Percentiles rank a stretch among this genome's conserved stretches.
phyloP scores from a whole-genome alignment of 2,797 vertebrate species.

The Pyrrhura leucotis region DNA sequence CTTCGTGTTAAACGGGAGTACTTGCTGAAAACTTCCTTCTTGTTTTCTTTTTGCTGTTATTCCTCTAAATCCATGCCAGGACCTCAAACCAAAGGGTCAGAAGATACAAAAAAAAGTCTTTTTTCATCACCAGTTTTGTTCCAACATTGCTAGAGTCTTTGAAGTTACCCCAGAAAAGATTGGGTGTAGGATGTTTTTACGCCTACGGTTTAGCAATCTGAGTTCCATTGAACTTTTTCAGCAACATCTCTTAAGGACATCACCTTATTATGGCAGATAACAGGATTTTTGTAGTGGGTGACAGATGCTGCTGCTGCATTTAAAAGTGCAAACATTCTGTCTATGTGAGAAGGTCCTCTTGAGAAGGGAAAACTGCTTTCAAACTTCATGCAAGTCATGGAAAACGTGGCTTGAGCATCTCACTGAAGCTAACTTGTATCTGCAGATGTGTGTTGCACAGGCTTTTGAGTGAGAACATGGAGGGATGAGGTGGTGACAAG shows the following conservation, averaged over 20 bases:
- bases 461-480: background rate
- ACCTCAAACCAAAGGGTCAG: background rate
- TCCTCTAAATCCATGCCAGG: background rate
- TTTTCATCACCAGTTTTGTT: background rate
- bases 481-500: background rate
- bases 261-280: accelerated
- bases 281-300: background rate
- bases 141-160: background rate
- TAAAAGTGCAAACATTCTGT: background rate
- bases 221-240: background rate
- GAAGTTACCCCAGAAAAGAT: background rate
- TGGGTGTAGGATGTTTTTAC: background rate
- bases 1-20: background rate
- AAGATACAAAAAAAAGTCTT: background rate
- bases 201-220: background rate
- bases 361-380: background rate
- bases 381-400: background rate
- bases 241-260: accelerated
- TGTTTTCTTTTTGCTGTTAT: background rate
- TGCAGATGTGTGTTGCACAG: accelerated
- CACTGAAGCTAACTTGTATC: accelerated
- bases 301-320: background rate
- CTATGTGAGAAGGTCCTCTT: background rate
- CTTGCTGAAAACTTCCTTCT: background rate
- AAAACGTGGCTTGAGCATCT: background rate